phyloP scores from a whole-genome alignment of 2,888 invertebrate genomes.

The Bimastos eiseni region DNA sequence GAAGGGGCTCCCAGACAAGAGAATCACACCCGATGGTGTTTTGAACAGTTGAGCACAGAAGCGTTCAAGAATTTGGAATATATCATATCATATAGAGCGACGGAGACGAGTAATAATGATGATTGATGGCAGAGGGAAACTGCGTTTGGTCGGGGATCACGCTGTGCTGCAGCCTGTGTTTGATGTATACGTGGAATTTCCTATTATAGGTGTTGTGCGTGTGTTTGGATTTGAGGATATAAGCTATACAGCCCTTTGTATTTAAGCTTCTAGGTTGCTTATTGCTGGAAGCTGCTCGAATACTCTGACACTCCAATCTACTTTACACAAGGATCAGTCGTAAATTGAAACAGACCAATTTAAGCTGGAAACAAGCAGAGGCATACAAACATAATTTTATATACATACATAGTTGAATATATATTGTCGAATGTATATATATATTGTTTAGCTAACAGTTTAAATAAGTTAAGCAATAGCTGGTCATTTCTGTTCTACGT shows the following conservation, averaged over 20 bases:
- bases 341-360: not conserved
- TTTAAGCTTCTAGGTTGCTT: not conserved
- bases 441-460: too few relatives aligned
- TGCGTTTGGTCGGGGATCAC: not conserved
- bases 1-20: not conserved
- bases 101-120: not conserved
- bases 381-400: not conserved
- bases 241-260: not conserved
- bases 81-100: not conserved
- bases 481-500: too few relatives aligned
- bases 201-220: not conserved
- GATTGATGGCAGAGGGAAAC: not conserved
- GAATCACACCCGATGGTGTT: too few relatives aligned
- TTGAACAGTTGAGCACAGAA: too few relatives aligned
- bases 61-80: too few relatives aligned
- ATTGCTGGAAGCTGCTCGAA: not conserved
- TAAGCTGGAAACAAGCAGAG: not conserved
- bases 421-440: too few relatives aligned
- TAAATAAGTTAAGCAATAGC: too few relatives aligned
- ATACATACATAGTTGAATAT: not conserved
- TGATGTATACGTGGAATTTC: not conserved
- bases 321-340: not conserved
- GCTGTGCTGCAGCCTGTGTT: not conserved
- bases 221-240: too few relatives aligned
- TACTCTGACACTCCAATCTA: not conserved